Base-by-base conservation (phyloP, 2,888 invertebrate species). In the Dysmachus trigonus region DNA sequence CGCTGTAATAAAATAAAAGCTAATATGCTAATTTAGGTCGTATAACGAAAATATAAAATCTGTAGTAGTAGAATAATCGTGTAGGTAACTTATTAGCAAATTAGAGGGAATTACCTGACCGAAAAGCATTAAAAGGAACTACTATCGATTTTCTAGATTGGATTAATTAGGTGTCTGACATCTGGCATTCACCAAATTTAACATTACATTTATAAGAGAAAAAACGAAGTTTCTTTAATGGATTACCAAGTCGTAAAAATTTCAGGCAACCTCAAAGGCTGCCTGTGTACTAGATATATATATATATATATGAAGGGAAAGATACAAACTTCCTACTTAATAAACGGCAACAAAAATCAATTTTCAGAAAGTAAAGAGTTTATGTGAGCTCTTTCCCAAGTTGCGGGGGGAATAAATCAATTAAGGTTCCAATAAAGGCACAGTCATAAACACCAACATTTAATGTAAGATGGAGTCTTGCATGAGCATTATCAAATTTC, bases 401-500 rank as follows among this genome's bases (percentile, higher is more conserved):
- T 47, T 10, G 18, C 22, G 27, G 62, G 35, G 51, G 53, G 53
- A 83, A 83, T 83, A 71, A 83, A 83, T 83, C 71, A 72, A 83
- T 83, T 83, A 83, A 83, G 27, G 72, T 27, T 18, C 72, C 71
- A 72, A 72, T 62, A 62, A 72, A 72, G 83, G 38, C 72, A 72
- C 38, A 83, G 72, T 31, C 38, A 35, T 41, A 41, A 35, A 41
- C 18, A 72, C 38, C 83, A 41, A 72, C 72, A 83, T 83, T 83
- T 72, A 72, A 30, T 72, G 13, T 15, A n/a, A 15, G 38, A 41
- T 22, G 72, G 27, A 41, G 72, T 83, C 31, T 83, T 83, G 33
- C 77, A 62, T 84, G 77, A 84, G 33, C 86, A 53, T 84, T 86
- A 86, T 86, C 72, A 86, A 87, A 87, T 87, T 87, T 87, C 87